A percentile compares a stretch with the other conserved stretches of the same genome.
Evolutionary conservation across 2,888 invertebrate genomes (phyloP).

Genomic region (Xanthorhoe spadicearia): DNA sequence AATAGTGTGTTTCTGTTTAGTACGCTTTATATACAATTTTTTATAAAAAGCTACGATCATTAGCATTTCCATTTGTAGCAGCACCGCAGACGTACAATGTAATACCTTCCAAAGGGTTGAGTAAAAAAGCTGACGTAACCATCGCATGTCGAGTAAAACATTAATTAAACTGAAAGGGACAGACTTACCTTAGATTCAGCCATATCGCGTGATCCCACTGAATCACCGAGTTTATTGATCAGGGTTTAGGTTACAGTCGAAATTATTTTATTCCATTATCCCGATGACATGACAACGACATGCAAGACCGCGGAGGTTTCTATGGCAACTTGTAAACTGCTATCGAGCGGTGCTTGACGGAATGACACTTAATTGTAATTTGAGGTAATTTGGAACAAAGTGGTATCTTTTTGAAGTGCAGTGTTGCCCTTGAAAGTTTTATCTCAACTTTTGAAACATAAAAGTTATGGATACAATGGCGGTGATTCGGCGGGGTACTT

Average conservation of each 20-base stretch:
- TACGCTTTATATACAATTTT: too few relatives aligned
- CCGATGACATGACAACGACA: constrained; percentile 62
- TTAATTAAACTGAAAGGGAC: constrained; percentile 73
- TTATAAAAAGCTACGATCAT: constrained; percentile 12
- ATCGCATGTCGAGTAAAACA: constrained; percentile 70
- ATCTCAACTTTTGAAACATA: too few relatives aligned
- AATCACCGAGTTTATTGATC: constrained; percentile 79
- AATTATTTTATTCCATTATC: constrained; percentile 79
- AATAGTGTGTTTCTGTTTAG: too few relatives aligned
- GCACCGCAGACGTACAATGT: constrained; percentile 20
- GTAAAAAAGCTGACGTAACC: constrained; percentile 38
- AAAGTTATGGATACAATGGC: too few relatives aligned
- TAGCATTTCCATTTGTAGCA: constrained; percentile 12
- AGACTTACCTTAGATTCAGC: constrained; percentile 72
- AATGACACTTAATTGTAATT: background rate
- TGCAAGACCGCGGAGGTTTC: constrained; percentile 65
- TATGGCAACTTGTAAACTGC: constrained; percentile 61
- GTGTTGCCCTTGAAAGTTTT: too few relatives aligned
- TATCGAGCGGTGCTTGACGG: constrained; percentile 23
- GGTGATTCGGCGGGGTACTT: too few relatives aligned
- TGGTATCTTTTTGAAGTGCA: background rate
- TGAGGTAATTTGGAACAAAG: constrained; percentile 1
- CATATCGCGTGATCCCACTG: constrained; percentile 77
- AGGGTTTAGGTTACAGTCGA: constrained; percentile 61
- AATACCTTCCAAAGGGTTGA: constrained; percentile 37